Conservation (phyloP, 2,113 vertebrate species). For the Dromas ardeola region DNA sequence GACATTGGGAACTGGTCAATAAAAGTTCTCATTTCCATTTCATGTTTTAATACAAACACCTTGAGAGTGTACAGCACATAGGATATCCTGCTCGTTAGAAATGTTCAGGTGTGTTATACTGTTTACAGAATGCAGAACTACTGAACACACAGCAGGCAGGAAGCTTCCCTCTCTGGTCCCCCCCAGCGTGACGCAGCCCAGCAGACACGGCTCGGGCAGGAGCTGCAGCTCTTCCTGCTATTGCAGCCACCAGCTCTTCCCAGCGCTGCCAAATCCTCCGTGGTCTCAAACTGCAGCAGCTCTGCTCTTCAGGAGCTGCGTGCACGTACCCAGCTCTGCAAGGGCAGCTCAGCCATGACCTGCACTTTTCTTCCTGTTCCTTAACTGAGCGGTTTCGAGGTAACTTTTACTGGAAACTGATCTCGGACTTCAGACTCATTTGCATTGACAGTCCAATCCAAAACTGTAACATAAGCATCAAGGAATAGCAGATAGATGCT, state of each 20-base stretch:
- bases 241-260: not conserved
- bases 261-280: not conserved
- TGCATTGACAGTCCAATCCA: not conserved
- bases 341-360: not conserved
- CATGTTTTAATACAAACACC: not conserved
- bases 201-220: not conserved
- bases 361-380: not conserved
- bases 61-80: not conserved
- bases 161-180: not conserved
- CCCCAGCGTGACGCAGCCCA: not conserved
- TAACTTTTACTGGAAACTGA: not conserved
- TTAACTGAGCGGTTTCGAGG: not conserved
- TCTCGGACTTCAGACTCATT: not conserved
- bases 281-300: not conserved
- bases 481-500: not conserved
- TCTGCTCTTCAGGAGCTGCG: not conserved
- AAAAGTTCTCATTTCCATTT: not conserved
- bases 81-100: not conserved
- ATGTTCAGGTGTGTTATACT: not conserved
- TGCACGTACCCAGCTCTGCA: not conserved
- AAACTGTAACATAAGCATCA: not conserved
- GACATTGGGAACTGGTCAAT: not conserved
- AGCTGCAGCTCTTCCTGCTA: constrained; percentile 16
- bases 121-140: not conserved
- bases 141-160: not conserved